Conservation (phyloP, 1,140 invertebrate species). For the Drosophila littoralis region DNA sequence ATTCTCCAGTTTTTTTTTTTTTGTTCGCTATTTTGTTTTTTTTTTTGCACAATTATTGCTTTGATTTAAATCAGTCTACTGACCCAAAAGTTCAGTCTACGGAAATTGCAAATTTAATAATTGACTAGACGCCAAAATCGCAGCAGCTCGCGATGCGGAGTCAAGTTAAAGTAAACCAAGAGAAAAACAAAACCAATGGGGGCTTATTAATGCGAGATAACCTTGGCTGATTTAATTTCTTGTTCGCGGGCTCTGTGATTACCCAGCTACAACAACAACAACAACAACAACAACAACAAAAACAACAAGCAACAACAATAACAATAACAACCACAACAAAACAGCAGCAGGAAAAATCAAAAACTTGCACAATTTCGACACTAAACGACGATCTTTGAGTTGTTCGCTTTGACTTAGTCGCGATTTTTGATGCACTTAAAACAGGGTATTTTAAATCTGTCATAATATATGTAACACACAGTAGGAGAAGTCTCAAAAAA, state of each 20-base stretch:
- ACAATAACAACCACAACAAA: conserved; percentile 45
- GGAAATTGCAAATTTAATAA: conserved; percentile 85
- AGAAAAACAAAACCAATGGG: conserved; percentile 40
- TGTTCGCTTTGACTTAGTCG: conserved; percentile 13
- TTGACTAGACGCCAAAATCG: conserved; percentile 62
- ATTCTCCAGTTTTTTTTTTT: conserved; percentile 22
- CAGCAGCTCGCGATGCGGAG: conserved; percentile 24
- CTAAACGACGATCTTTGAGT: conserved; percentile 72
- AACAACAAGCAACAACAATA: conserved; percentile 38
- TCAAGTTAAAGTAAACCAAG: conserved; percentile 22
- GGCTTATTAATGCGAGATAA: conserved; percentile 83
- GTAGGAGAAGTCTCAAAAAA: no score
- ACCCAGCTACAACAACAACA: conserved; percentile 40
- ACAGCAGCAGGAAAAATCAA: conserved; percentile 58
- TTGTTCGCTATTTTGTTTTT: conserved; percentile 11
- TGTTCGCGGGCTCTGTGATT: conserved; percentile 73
- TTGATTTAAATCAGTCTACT: conserved; percentile 84
- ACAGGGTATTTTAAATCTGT: no score
- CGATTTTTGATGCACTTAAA: background rate
- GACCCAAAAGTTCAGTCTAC: conserved; percentile 84
- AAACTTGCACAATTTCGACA: conserved; percentile 83
- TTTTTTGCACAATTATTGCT: conserved; percentile 76
- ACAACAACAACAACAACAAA: conserved; percentile 15
- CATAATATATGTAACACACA: no score
- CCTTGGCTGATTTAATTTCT: conserved; percentile 83